Evolutionary conservation across 35 echinoderm and acorn worm genomes (phyloP), one percentile per base, ranked within the genome.

Genomic region (Stichopus chloronotus): DNA sequence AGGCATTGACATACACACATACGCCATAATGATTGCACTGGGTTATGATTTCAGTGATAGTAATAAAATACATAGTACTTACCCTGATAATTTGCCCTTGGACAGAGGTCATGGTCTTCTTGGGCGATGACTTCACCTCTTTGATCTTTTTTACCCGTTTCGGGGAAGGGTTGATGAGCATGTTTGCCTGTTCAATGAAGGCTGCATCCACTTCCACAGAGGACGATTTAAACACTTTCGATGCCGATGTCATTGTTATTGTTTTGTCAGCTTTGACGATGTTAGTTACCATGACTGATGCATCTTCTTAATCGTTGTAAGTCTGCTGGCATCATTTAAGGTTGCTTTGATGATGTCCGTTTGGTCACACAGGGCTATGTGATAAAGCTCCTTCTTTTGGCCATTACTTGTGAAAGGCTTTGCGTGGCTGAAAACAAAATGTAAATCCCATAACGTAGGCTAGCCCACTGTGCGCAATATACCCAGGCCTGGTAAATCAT

Each of bases 121-220:
- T 13, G 14, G 72, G 72, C 25, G 72, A 76, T 13, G 22, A 83
- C 30, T 83, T 83, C 6, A 43, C 80, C 7, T 83, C 30, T 25
- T 83, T 83, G 25, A 13, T 21, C 5, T 13, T 6, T 56, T 83
- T 14, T 14, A 83, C 17, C 4, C 22, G 80, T 56, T 83, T 83
- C 30, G 80, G 80, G 25, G 80, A 30, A 52, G 80, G 80, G 54
- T 83, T 83, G 80, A 83, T 83, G 14, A 83, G 80, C 16, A 21
- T 30, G 4, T 6, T 5, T 53, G 24, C 80, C 4, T 5, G 22
- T 56, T 11, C 5, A 14, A 21, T 13, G 80, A 83, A 83, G 14
- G 25, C 54, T 53, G 25, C 80, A 8, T 53, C 24, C 16, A 53
- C 54, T 13, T 5, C 30, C 5, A 83, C 16, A 14, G 25, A 14